Base-by-base conservation (phyloP, 2,113 vertebrate genomes). In the Hystrix cristata region DNA sequence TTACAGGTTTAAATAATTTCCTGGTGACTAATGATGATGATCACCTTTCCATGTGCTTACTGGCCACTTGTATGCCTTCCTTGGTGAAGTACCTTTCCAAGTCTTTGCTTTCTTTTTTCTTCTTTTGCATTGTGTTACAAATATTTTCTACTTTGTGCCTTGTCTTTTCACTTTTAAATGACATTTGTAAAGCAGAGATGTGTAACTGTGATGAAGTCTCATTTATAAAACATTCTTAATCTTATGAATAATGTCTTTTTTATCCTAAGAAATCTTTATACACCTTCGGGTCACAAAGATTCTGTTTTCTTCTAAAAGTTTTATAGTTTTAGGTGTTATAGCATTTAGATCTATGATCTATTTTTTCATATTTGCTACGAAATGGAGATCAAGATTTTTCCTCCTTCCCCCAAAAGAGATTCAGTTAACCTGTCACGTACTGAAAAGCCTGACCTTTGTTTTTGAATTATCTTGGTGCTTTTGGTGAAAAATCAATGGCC, bases 141-240 rank as follows among this genome's bases (percentile, higher is more conserved):
- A 95, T 34, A 69, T 74, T 72, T 74, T 84, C 14, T 18, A 53
- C 59, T 82, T 85, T 74, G 5, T 69, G 43, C 13, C 27, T 83
- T 78, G 7, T 2, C 80, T 92, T 72, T 90, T 55, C 9, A 62
- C 12, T 79, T 85, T 84, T 55, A 80, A 85, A 89, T 78, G 29
- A 19, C 34, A 69, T 92, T 80, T 57, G 29, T 72, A 59, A n/a
- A 79, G 43, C 2, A 74, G 34, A 85, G 55, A 85, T n/a, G 5
- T 62, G 1, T 51, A 71, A 71, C 25, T 79, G 62, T 48, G 3
- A 64, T 92, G 4, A 85, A 89, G 38, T 84, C 69, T 21, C 57
- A 96, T 21, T 82, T 74, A 67, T 64, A 82, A 72, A 83, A 86
- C 18, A 15, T 76, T 92, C 14, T 67, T 34, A 78, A 87, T 81